Conservation (phyloP, 2,888 invertebrate species). For the Xylocampa areola region DNA sequence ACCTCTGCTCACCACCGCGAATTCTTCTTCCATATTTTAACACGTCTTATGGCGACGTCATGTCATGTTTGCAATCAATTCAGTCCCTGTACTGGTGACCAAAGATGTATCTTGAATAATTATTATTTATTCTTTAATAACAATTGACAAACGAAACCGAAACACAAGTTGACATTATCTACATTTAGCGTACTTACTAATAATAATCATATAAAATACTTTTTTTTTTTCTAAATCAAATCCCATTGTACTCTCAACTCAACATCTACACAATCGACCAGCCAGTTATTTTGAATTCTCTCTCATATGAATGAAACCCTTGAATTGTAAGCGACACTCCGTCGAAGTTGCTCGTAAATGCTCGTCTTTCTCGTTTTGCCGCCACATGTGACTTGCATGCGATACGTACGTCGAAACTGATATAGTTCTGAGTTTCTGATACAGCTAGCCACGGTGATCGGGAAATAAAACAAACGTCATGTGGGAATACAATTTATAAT, state of each 20-base stretch:
- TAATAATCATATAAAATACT: too few relatives aligned
- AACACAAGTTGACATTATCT: too few relatives aligned
- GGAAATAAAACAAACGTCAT: constrained; percentile 6
- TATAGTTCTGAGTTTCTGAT: not conserved
- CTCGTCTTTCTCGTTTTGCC: not conserved
- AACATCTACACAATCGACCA: constrained; percentile 46
- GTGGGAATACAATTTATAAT: not conserved
- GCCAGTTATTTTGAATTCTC: constrained; percentile 52
- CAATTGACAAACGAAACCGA: too few relatives aligned
- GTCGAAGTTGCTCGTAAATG: not conserved
- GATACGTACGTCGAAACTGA: not conserved
- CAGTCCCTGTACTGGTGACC: too few relatives aligned
- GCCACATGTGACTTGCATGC: constrained; percentile 5
- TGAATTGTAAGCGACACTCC: constrained; percentile 16
- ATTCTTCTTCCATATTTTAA: too few relatives aligned
- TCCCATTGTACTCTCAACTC: constrained; percentile 7
- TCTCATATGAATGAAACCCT: constrained; percentile 2
- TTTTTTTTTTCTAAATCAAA: too few relatives aligned
- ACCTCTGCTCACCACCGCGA: too few relatives aligned
- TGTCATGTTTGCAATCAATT: too few relatives aligned
- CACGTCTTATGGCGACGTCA: too few relatives aligned
- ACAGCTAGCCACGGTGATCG: constrained; percentile 3
- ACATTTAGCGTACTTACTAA: too few relatives aligned
- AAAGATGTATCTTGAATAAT: too few relatives aligned
- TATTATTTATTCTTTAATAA: too few relatives aligned